Base-by-base conservation (phyloP, 2,113 vertebrate species). In the Tamias sibiricus region DNA sequence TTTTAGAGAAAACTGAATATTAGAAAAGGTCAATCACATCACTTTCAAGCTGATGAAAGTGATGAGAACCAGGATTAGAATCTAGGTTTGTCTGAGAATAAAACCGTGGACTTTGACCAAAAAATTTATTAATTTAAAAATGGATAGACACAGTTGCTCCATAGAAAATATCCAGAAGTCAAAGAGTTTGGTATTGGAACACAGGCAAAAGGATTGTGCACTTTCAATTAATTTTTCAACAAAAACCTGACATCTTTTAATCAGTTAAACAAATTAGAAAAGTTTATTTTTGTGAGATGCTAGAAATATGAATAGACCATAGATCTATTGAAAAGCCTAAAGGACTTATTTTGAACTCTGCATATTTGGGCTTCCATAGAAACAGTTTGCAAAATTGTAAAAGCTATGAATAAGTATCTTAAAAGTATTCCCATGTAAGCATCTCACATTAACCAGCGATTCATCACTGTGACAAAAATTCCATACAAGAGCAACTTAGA, bases 91-190 rank as follows among this genome's bases (percentile, higher is more conserved):
- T 76, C 57, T 93, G 80, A 91, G 49, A 96, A 87, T 24, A 66
- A 90, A 91, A 74, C 85, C 35, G 88, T 91, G n/a, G 35, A 93
- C 84, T 96, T 89, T 87, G 80, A 93, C 54, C 19, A 89, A 83
- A 19, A 79, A 72, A 49, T 35, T 47, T 77, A 66, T 74, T 76
- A 52, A 83, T 79, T 96, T 91, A 16, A 44, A 87, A 94, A 86
- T 87, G 26, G 32, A 47, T 69, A 87, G 32, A 77, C n/a, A 95
- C 91, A 85, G 32, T 59, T 83, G 30, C 24, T 81, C 42, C 17
- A 22, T 30, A 69, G 30, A 87, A 87, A 93, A 87, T 40, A 72
- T 90, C 44, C 57, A 62, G 42, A 94, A 44, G 35, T 95, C 72
- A 94, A 95, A 89, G 64, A 81, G 32, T 9, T 71, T 85, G 6